Evolutionary conservation across 2,888 invertebrate genomes (phyloP), one percentile per base, ranked within the genome.

Genomic region (Coelopa pilipes): DNA sequence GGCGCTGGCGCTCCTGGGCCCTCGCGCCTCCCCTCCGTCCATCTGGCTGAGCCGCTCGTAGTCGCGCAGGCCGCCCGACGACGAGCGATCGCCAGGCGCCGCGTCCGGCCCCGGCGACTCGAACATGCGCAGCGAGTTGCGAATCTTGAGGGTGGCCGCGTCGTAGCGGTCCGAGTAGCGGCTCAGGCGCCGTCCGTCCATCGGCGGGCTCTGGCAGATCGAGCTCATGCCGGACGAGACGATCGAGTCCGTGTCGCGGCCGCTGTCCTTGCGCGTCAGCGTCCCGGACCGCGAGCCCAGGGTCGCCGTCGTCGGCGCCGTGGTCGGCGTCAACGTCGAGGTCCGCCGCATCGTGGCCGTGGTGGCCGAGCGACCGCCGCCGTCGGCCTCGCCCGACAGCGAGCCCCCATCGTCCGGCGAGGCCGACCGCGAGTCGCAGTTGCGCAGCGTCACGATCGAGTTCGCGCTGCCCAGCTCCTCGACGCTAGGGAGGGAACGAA

Each of bases 171-270:
- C 86, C 1, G 86, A 85, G 73, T 86, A 86, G 75, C 83, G 83
- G 77, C 84, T 85, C n/a, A 81, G 73, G 53, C 84, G 80, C 70
- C 83, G 82, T 70, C 80, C 79, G 68, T 84, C 82, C 73, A 83
- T 80, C 0, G 85, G 85, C 46, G 71, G 71, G 75, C 86, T 86
- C 55, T 85, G 81, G 76, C 84, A 85, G 70, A 86, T 78, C 10
- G 86, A 86, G 47, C 86, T 86, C 86, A 86, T 85, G 67, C 86
- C 87, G 12, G 86, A 86, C 2, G 87, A 86, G 9, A 85, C 81
- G 10, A 86, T 84, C 4, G 86, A 86, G 68, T 84, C 83, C 0
- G 81, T 79, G 66, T 86, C 86, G 75, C 83, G 84, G n/a, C 81
- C 79, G 57, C 83, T 85, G 21, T 86, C 84, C 75, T 85, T 85